These are phyloP conservation scores for Acropora yongei DNA, from an alignment of 64 coral and sea anemone genomes.

Conservation along the genomic window DNA sequence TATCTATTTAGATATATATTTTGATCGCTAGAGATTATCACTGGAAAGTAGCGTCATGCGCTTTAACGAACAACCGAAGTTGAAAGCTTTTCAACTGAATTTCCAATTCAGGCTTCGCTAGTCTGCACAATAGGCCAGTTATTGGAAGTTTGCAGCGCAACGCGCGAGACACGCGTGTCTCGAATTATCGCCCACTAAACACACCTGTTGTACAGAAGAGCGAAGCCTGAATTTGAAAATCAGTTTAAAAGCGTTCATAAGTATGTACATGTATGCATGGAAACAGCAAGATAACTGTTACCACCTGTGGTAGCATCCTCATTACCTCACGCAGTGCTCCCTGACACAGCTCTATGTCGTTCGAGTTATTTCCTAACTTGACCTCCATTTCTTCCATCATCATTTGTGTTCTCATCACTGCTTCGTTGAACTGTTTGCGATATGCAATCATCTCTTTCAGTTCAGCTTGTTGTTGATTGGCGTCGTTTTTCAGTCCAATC, in stretches of 20 bases:
- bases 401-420: conserved; percentile 5
- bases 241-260: neutral
- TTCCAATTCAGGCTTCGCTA: no score
- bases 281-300: neutral
- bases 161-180: no score
- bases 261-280: neutral
- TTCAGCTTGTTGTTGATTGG: neutral
- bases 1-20: no score
- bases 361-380: neutral
- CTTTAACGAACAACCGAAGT: no score
- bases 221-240: no score
- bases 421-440: conserved; percentile 64
- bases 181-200: no score
- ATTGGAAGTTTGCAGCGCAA: no score
- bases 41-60: no score
- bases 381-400: conserved; percentile 4
- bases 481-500: conserved; percentile 1
- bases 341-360: neutral
- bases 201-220: no score
- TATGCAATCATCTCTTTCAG: conserved; percentile 80
- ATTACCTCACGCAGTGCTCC: conserved; percentile 5
- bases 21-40: no score
- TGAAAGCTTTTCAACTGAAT: no score
- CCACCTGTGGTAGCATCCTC: neutral
- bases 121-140: no score